Conservation (phyloP, 2,113 vertebrate species). For the Sclerurus mexicanus region DNA sequence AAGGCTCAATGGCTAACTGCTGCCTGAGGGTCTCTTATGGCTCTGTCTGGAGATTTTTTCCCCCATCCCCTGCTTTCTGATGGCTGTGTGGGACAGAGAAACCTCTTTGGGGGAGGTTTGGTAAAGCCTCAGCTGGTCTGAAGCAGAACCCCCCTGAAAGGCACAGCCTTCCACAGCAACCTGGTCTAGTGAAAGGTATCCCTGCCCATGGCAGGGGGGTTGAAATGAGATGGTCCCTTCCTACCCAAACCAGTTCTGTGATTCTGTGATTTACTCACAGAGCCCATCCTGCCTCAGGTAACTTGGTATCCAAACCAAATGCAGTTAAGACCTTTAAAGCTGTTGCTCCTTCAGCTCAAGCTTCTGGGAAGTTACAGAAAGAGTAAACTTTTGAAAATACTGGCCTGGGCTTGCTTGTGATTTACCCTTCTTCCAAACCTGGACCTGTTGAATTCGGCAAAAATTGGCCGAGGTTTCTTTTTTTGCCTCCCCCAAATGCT, state of each 20-base stretch:
- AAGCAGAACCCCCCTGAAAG: fast-evolving
- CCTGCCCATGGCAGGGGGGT: not conserved
- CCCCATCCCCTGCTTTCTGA: not conserved
- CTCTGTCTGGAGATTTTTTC: not conserved
- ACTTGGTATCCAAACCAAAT: not conserved
- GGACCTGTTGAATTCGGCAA: not conserved
- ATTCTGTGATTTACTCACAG: not conserved
- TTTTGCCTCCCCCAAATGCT: not conserved
- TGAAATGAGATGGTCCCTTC: not conserved
- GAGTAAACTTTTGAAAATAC: not conserved
- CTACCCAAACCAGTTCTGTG: not conserved
- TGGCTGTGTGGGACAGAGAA: not conserved
- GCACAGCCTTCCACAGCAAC: not conserved
- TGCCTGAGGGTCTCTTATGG: not conserved
- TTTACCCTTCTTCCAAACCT: not conserved
- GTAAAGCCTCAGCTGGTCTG: not conserved
- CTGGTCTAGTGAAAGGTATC: not conserved
- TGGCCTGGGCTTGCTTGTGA: not conserved
- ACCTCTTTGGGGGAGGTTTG: not conserved
- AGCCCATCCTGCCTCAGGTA: not conserved
- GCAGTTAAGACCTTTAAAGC: not conserved
- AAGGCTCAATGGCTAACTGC: not conserved
- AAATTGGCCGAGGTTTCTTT: not conserved
- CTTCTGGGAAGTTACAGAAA: not conserved
- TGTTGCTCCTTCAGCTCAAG: not conserved